Evolutionary conservation across 1,140 invertebrate species (phyloP).

Genomic region (Saccostrea echinata): DNA sequence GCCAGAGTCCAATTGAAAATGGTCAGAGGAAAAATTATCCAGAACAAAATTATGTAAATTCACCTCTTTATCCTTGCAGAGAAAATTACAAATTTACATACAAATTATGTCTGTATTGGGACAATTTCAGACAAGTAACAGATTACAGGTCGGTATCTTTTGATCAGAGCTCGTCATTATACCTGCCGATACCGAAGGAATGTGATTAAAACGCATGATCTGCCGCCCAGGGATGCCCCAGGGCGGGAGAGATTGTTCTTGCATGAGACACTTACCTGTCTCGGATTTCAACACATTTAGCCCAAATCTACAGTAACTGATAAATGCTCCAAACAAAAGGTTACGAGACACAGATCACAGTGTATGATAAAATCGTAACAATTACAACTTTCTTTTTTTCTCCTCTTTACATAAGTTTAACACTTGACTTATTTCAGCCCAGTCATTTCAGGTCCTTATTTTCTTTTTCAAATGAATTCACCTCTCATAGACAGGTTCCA

Average conservation of each 20-base stretch:
- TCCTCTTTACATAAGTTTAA: no score
- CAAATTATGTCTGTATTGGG: conserved; percentile 4
- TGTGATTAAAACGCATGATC: conserved; percentile 5
- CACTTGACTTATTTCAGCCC: no score
- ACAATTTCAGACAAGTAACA: not conserved
- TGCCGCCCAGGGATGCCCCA: not conserved
- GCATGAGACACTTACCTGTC: not conserved
- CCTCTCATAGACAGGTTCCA: not conserved
- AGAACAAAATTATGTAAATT: not conserved
- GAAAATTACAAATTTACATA: conserved; percentile 17
- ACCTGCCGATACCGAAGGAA: conserved; percentile 17
- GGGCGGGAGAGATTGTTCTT: not conserved
- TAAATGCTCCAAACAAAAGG: not conserved
- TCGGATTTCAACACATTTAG: not conserved
- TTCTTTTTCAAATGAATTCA: not conserved
- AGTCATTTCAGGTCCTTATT: not conserved
- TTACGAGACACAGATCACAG: no score
- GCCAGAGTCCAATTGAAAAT: not conserved
- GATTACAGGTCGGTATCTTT: conserved; percentile 4
- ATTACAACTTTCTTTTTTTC: not conserved
- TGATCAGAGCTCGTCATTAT: not conserved
- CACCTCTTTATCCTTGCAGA: not conserved
- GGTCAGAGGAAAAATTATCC: not conserved
- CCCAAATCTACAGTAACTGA: not conserved
- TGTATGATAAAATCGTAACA: no score